These are phyloP conservation scores for Salvelinus sp. DNA, from an alignment of 2,113 vertebrate genomes.

Conservation along the genomic window DNA sequence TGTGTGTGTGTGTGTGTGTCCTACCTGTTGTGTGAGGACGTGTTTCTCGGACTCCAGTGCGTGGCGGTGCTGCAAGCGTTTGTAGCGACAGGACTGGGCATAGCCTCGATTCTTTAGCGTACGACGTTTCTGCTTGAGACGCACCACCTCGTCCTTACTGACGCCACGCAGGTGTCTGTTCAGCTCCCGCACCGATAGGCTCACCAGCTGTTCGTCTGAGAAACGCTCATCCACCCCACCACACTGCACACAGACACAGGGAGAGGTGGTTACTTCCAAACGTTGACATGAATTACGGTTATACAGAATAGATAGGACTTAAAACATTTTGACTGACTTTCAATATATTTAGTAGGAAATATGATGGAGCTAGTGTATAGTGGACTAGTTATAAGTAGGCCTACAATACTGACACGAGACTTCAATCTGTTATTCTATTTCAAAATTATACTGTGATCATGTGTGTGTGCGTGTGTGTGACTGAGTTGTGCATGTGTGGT, in stretches of 20 bases:
- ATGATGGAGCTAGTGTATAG: not conserved
- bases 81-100: conserved; percentile 90
- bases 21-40: conserved; percentile 83
- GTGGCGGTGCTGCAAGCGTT: conserved; percentile 87
- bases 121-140: conserved; percentile 88
- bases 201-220: conserved; percentile 86
- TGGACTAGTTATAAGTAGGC: not conserved
- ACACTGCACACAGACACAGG: conserved; percentile 53
- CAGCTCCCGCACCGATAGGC: conserved; percentile 86
- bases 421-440: too few species aligned
- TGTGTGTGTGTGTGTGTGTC: not conserved
- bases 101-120: conserved; percentile 92
- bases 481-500: conserved; percentile 12
- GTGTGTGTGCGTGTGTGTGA: too few species aligned
- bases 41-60: conserved; percentile 87
- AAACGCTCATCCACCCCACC: conserved; percentile 77
- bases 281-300: not conserved
- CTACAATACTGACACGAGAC: not conserved
- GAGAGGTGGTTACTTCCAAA: not conserved
- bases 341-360: too few species aligned
- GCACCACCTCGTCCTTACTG: conserved; percentile 86
- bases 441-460: too few species aligned
- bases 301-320: too few species aligned
- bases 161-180: conserved; percentile 88
- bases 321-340: too few species aligned